Base-by-base conservation (phyloP, 2,888 invertebrate genomes). In the Clunio marinus region DNA sequence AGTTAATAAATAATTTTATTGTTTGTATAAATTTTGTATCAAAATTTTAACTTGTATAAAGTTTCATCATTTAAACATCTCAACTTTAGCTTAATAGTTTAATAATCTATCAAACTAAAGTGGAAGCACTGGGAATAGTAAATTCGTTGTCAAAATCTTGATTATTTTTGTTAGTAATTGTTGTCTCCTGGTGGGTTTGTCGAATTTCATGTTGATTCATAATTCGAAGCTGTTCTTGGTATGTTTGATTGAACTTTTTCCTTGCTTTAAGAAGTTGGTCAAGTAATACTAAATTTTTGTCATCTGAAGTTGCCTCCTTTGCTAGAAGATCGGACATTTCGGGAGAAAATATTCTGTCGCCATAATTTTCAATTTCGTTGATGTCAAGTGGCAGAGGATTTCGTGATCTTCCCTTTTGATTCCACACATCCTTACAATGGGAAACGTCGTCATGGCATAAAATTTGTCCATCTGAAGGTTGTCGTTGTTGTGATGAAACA, bases 191-290 rank as follows among this genome's bases (percentile, higher is more conserved):
- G n/a, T 3, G 13, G 17, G 3, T 45, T 17, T 3, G 13, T 7
- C 17, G 17, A 20, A 17, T 10, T 22, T 51, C 20, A 20, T 25
- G 25, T 3, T 13, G 57, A 27, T 57, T 32, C 51, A 63, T 32
- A 8, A 25, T 13, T 24, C 45, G 22, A 13, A 66, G 55, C 15
- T 55, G 66, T 10, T 66, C 55, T 3, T 66, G 66, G 35, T 55
- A 66, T 22, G 17, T 66, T n/a, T 55, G 66, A 66, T 66, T 66
- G 13, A 66, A 66, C 13, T 55, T 46, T 17, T 55, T 66, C 10
- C 66, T 2, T 2, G 66, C 66, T 35, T 55, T 66, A 1, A 66
- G 10, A 1, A 66, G 20, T 22, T 66, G 25, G 13, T 66, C 66
- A 4, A 66, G 51, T 17, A 66, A 25, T 8, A 66, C 55, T 20